Evolutionary conservation across 2,797 vertebrate genomes (phyloP).

Genomic region (Hyperoplus immaculatus): DNA sequence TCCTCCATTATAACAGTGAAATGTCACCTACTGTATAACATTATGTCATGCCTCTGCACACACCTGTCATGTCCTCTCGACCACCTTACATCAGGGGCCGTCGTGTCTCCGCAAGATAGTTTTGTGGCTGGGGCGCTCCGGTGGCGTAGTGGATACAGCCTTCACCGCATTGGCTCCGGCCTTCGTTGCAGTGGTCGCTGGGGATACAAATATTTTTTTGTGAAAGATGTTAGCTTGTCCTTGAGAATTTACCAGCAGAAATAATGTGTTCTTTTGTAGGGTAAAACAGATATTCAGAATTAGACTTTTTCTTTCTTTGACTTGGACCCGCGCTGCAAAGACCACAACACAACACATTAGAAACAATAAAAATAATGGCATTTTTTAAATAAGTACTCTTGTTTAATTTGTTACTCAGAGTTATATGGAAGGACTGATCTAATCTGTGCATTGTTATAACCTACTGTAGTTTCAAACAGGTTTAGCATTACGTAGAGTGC

Average conservation of each 20-base stretch:
- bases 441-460: neutral
- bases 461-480: neutral
- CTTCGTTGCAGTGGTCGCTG: no score
- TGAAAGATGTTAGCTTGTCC: neutral
- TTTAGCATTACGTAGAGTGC: neutral
- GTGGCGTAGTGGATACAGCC: no score
- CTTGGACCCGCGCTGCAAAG: no score
- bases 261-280: neutral
- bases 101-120: neutral
- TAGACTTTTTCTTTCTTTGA: no score
- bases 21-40: no score
- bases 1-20: neutral
- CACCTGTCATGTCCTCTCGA: neutral
- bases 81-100: neutral
- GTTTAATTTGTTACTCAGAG: neutral
- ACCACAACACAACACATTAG: no score
- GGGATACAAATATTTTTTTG: neutral
- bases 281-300: conserved; percentile 1
- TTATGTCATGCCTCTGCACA: neutral
- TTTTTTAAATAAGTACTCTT: neutral
- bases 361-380: neutral
- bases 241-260: neutral
- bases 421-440: neutral
- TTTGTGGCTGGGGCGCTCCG: neutral
- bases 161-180: no score